Base-by-base conservation (phyloP, 2,113 vertebrate species). In the Corydoras maculifer region DNA sequence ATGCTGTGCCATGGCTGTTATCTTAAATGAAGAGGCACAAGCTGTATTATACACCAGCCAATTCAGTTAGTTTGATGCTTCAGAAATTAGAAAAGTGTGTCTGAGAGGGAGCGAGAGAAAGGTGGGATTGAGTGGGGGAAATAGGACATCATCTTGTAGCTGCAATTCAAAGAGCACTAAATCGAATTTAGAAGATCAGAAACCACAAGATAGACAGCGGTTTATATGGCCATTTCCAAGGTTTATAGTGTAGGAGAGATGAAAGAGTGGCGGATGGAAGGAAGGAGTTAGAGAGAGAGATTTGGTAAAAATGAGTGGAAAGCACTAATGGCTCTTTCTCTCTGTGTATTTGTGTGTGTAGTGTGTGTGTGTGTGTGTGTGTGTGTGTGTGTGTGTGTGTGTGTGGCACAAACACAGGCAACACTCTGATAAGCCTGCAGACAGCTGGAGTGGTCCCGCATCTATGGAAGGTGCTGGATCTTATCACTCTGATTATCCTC, bases 401-500 rank as follows among this genome's bases (percentile, higher is more conserved):
- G 14, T 43, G 48, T 15, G 60, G 55, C 53, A 14, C 11, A 62
- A 50, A 35, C 35, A 29, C 32, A 9, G 48, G 18, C 58, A 13
- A 51, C 60, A 14, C 65, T 68, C 32, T 29, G 65, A 74, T 74
- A 87, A 92, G 93, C 87, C 87, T 88, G 89, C 87, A 90, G 90
- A 68, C 82, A 64, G 72, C 80, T 30, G 81, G 81, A 84, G 84
- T 80, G 83, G 88, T 88, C 86, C 91, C 87, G 91, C 87, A 90
- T 89, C 90, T 88, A 89, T 91, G 92, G 92, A 95, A 92, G 93
- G 93, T 91, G 91, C 90, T 93, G 88, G 91, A 93, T 97, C 92
- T 97, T 98, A 97, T 98, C 95, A 94, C 91, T 93, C 94, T 94
- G 94, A 97, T 92, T 94, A 94, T 92, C 93, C 91, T 91, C 93